phyloP scores from a whole-genome alignment of 2,888 invertebrate species.

The Phytoseiulus persimilis region DNA sequence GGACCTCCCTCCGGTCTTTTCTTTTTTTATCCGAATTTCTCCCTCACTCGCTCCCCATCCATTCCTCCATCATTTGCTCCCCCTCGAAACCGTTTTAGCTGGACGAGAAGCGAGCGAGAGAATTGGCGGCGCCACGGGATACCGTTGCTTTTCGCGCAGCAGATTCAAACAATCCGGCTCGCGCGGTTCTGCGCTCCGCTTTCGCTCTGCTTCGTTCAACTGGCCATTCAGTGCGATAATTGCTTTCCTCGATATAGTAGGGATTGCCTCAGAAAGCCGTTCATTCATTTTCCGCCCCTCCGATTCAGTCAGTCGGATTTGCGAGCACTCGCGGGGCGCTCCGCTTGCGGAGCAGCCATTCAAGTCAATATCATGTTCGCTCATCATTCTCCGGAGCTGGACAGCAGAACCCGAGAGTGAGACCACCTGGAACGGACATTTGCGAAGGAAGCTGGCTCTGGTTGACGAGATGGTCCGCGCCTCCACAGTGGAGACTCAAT shows the following conservation, averaged over 20 bases:
- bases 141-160: background rate
- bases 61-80: background rate
- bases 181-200: background rate
- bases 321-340: background rate
- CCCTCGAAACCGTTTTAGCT: background rate
- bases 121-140: background rate
- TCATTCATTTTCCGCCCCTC: background rate
- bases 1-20: background rate
- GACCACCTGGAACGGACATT: too few relatives aligned
- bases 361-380: background rate
- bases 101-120: background rate
- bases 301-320: background rate
- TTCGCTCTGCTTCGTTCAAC: background rate
- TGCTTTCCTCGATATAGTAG: background rate
- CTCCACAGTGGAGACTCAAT: too few relatives aligned
- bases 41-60: background rate
- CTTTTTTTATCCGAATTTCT: background rate
- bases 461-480: too few relatives aligned
- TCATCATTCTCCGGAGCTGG: too few relatives aligned
- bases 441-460: too few relatives aligned
- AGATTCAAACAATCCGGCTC: background rate
- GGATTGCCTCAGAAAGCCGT: background rate
- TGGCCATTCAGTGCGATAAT: background rate
- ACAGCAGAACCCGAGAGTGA: too few relatives aligned
- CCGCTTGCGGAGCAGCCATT: background rate